Evolutionary conservation across 2,888 invertebrate genomes (phyloP).

Genomic region (Aporophyla lueneburgensis): DNA sequence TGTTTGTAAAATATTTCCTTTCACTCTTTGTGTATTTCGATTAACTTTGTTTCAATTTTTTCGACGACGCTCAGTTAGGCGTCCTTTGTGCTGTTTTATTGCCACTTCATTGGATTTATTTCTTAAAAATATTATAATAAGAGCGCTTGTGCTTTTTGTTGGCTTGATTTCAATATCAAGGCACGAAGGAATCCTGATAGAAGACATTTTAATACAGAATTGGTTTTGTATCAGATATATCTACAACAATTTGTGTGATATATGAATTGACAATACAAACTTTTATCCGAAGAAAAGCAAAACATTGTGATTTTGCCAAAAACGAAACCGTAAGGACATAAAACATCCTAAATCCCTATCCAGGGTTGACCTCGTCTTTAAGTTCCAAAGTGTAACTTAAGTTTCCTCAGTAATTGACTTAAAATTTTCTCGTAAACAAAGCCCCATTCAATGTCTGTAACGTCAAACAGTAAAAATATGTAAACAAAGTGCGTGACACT

Average conservation of each 20-base stretch:
- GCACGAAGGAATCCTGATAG: conserved; percentile 4
- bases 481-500: no score
- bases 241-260: neutral
- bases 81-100: conserved; percentile 43
- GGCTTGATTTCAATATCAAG: no score
- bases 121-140: conserved; percentile 25
- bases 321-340: neutral
- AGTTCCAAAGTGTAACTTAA: neutral
- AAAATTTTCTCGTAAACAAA: conserved; percentile 35
- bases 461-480: conserved; percentile 50
- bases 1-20: conserved; percentile 20
- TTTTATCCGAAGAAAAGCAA: neutral
- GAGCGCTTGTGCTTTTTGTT: conserved; percentile 22
- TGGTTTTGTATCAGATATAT: neutral
- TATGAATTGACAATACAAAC: neutral
- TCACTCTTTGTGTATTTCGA: conserved; percentile 28
- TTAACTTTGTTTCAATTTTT: conserved; percentile 44
- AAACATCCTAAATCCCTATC: neutral
- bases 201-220: conserved; percentile 4
- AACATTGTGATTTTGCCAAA: neutral
- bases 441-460: conserved; percentile 29
- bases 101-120: conserved; percentile 31
- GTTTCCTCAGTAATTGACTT: neutral
- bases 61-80: conserved; percentile 40
- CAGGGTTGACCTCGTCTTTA: neutral